Conservation (phyloP, 2,113 vertebrate genomes). For the Oryzias woworae region DNA sequence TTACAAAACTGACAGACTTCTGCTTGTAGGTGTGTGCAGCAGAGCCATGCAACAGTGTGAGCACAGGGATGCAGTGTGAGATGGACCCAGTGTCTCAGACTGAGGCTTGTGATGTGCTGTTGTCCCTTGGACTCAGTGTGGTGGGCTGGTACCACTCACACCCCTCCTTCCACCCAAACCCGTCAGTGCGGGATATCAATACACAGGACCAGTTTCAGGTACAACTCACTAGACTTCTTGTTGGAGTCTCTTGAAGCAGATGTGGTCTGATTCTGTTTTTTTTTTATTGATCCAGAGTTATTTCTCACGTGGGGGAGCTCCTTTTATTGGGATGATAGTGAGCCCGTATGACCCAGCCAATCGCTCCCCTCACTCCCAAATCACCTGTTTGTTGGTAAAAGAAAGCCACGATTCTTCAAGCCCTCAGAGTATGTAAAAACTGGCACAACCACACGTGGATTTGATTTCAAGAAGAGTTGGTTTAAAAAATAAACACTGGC, state of each 20-base stretch:
- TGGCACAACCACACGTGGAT: neutral
- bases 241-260: neutral
- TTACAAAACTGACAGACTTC: neutral
- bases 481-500: slow-evolving; percentile 3
- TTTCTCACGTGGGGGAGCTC: slow-evolving; percentile 95
- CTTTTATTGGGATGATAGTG: slow-evolving; percentile 97
- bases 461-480: neutral
- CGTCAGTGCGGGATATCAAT: slow-evolving; percentile 93
- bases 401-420: slow-evolving; percentile 83
- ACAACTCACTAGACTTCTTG: neutral
- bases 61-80: slow-evolving; percentile 96
- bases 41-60: slow-evolving; percentile 94
- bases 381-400: slow-evolving; percentile 91
- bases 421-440: slow-evolving; percentile 83
- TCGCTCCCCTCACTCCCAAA: slow-evolving; percentile 90
- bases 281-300: slow-evolving; percentile 82
- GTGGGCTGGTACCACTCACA: slow-evolving; percentile 99
- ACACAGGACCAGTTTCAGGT: slow-evolving; percentile 99
- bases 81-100: slow-evolving; percentile 98
- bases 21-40: slow-evolving; percentile 84
- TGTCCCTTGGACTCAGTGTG: slow-evolving; percentile 82
- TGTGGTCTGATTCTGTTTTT: slow-evolving; percentile 1
- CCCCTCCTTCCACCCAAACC: slow-evolving; percentile 93
- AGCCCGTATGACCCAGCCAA: slow-evolving; percentile 95
- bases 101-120: slow-evolving; percentile 88